These are phyloP conservation scores for Luidia sarsii DNA, from an alignment of 53 echinoderm and acorn worm species.

Conservation along the genomic window DNA sequence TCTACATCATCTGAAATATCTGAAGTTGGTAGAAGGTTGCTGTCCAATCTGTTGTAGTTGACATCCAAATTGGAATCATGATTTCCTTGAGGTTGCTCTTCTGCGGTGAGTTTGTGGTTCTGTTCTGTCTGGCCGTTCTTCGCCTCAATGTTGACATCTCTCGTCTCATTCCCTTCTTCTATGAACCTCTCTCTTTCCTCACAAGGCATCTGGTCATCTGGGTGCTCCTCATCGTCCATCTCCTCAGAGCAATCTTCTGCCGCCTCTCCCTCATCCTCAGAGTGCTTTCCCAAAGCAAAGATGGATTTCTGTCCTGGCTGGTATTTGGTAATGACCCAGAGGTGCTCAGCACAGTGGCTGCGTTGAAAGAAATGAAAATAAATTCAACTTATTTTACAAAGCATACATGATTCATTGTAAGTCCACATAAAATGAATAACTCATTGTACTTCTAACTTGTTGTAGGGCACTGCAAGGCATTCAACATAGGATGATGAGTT, in stretches of 20 bases:
- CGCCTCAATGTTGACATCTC: not conserved
- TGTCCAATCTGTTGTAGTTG: not conserved
- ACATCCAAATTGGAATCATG: not conserved
- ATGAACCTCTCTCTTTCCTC: not conserved
- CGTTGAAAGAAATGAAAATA: too few species aligned
- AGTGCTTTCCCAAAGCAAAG: constrained; percentile 56
- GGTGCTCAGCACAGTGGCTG: constrained; percentile 83
- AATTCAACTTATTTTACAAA: too few species aligned
- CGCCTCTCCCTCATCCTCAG: constrained; percentile 15
- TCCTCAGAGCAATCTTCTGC: constrained; percentile 6
- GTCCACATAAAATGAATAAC: too few species aligned
- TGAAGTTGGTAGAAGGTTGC: too few species aligned
- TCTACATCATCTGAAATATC: not conserved
- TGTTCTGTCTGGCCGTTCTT: not conserved
- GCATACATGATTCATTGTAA: too few species aligned
- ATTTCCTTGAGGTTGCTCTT: too few species aligned
- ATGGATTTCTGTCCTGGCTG: constrained; percentile 83
- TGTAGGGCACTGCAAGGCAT: too few species aligned
- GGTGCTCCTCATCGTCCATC: constrained; percentile 20
- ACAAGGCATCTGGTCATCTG: not conserved
- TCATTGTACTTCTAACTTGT: too few species aligned
- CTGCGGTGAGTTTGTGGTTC: not conserved
- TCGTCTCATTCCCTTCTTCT: not conserved
- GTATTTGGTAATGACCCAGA: constrained; percentile 68
- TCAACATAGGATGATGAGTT: too few species aligned